Evolutionary conservation across 2,888 invertebrate genomes (phyloP).

Genomic region (Heteropelma amictum): DNA sequence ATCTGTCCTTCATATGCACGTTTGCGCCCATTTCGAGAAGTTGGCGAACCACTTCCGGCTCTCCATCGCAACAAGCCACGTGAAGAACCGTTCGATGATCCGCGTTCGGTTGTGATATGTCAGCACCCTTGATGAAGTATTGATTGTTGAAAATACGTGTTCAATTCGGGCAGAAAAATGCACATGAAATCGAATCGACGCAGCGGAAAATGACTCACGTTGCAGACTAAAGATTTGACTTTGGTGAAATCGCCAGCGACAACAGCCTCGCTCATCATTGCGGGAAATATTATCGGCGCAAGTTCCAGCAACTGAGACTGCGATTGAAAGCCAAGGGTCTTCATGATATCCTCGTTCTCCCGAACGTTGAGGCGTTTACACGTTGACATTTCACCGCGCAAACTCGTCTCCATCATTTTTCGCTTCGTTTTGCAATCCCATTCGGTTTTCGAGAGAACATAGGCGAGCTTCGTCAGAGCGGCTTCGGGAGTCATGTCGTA

Average conservation of each 20-base stretch:
- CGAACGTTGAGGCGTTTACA: slow-evolving; percentile 70
- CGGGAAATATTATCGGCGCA: slow-evolving; percentile 83
- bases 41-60: slow-evolving; percentile 84
- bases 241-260: slow-evolving; percentile 79
- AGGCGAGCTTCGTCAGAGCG: slow-evolving; percentile 93
- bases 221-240: slow-evolving; percentile 78
- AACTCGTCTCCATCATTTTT: slow-evolving; percentile 87
- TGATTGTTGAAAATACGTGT: not conserved
- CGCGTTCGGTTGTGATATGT: slow-evolving; percentile 85
- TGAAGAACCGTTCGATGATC: slow-evolving; percentile 90
- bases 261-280: slow-evolving; percentile 84
- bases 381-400: slow-evolving; percentile 89
- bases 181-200: no score
- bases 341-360: slow-evolving; percentile 82
- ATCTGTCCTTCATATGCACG: slow-evolving; percentile 87
- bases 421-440: slow-evolving; percentile 83
- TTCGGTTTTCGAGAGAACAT: slow-evolving; percentile 89
- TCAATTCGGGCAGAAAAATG: not conserved
- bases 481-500: slow-evolving; percentile 97
- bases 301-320: slow-evolving; percentile 80
- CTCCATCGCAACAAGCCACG: slow-evolving; percentile 87
- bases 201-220: no score
- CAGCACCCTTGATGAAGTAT: slow-evolving; percentile 81
- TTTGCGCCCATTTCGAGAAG: slow-evolving; percentile 89
- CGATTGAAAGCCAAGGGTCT: slow-evolving; percentile 80